These are phyloP conservation scores for Denticeps clupeoides DNA, from an alignment of 2,797 vertebrate species.

Conservation along the genomic window DNA sequence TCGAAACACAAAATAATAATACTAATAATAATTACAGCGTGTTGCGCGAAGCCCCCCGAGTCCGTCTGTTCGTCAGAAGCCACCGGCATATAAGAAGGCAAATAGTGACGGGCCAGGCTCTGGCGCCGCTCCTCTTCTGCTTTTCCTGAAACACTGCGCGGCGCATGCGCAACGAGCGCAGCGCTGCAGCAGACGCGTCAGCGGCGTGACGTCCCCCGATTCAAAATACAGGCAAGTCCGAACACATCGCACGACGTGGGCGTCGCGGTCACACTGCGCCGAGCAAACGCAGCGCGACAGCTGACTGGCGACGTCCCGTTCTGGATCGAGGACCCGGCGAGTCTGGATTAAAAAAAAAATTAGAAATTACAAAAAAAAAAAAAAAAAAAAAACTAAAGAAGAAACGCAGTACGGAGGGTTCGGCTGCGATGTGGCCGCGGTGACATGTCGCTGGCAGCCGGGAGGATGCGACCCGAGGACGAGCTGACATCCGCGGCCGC, in stretches of 20 bases:
- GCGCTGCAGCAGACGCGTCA: constrained; percentile 31
- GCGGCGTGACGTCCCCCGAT: constrained; percentile 34
- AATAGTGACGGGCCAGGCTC: too few species aligned
- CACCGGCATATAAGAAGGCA: too few species aligned
- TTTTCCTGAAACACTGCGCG: constrained; percentile 5
- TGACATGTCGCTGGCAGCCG: not conserved
- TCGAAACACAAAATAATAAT: too few species aligned
- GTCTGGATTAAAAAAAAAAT: too few species aligned
- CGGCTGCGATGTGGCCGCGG: not conserved
- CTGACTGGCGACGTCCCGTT: too few species aligned
- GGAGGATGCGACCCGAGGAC: constrained; percentile 41
- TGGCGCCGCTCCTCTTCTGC: constrained; percentile 10
- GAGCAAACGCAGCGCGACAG: not conserved
- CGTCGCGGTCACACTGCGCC: not conserved
- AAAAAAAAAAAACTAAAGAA: too few species aligned
- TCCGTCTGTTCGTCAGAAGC: too few species aligned
- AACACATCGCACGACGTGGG: constrained; percentile 35
- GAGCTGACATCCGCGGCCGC: constrained; percentile 53
- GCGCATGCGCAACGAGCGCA: constrained; percentile 42
- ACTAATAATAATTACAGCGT: too few species aligned
- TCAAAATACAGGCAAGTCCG: constrained; percentile 43
- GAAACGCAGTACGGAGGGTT: too few species aligned
- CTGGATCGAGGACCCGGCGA: too few species aligned
- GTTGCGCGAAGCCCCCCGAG: too few species aligned
- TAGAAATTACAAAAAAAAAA: too few species aligned